Base-by-base conservation (phyloP, 1,140 invertebrate species). In the Drosophila elegans region DNA sequence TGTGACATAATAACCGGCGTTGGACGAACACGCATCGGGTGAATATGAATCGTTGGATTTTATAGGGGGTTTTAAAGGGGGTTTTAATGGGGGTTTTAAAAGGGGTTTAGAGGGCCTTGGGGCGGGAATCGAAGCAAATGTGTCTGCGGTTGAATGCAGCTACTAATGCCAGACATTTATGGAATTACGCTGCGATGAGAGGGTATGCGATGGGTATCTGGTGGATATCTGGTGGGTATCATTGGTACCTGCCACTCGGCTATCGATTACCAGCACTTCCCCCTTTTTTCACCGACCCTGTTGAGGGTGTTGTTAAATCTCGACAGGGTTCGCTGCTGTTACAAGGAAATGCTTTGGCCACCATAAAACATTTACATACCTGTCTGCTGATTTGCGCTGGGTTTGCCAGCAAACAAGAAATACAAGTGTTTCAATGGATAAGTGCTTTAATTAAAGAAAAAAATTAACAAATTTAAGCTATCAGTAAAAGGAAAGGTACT, bases 141-240 rank as follows among this genome's bases (percentile, higher is more conserved):
- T 68, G 64, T 78, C 78, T 86, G 83, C 82, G 82, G 82, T 88
- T 86, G 82, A 88, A 75, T 82, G 78, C 74, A 88, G 71, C 74
- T 38, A 49, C 78, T 82, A 86, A 86, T 86, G 66, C 83, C 67
- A 79, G 57, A 82, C 78, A 82, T 86, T 86, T 86, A 86, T 72
- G 76, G 64, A 62, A 67, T 80, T 77, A 66, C 38, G 12, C 44
- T 49, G 67, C 46, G 59, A 53, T 74, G 56, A 57, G 68, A 53
- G 83, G 60, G 78, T 74, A 69, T 2, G 1, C 6, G 29, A 5
- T 29, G 29, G 29, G 29, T 29, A 29, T 48, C 44, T 49, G 62
- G 9, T 57, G 62, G 59, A 53, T 74, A 80, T 74, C n/a, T 13
- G 21, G 25, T 29, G 25, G 12, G 46, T 48, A 46, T 7, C 45